Base-by-base conservation (phyloP, 2,888 invertebrate species). In the Ophion ventricosus region DNA sequence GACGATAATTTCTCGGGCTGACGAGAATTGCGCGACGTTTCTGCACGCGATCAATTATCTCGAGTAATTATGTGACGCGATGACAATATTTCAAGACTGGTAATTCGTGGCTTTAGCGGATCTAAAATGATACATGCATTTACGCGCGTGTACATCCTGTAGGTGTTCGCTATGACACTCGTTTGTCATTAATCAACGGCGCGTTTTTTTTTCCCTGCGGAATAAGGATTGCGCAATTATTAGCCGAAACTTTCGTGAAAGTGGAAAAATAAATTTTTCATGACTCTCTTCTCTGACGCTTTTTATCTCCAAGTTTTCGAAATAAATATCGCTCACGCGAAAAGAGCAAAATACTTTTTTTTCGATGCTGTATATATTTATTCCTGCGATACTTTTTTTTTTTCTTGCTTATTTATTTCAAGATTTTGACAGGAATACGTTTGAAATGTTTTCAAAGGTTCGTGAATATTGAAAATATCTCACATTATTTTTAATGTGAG, bases 31-130 rank as follows among this genome's bases (percentile, higher is more conserved):
- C 79, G 61, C 79, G 79, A 20, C 40, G 40, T 26, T 70, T 72
- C 72, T 63, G 56, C 56, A 43, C n/a, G 56, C 59, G 29, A 61
- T 73, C 26, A 77, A 72, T 77, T 73, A 82, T 59, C 23, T 17
- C 26, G 35, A 11, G 57, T 77, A 66, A 82, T 82, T 82, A 66
- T n/a, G 23, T 14, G 54, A 11, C 20, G 63, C 57, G 72, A 67
- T 82, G 77, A 82, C 82, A 82, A 57, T 43, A 14, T 77, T 26
- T 29, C 66, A 56, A 72, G 59, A 61, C 64, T n/a, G n/a, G 29
- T 61, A 35, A 72, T 77, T 82, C 61, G 20, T 73, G 72, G 49
- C 72, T 43, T 59, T 72, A 23, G 43, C 25, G 57, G 49, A 64
- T 64, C 23, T 23, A 26, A 29, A n/a, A 56, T 64, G 20, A 26